These are phyloP conservation scores for Rotaria magnacalcarata DNA, from an alignment of 2,888 invertebrate genomes.

Conservation along the genomic window DNA sequence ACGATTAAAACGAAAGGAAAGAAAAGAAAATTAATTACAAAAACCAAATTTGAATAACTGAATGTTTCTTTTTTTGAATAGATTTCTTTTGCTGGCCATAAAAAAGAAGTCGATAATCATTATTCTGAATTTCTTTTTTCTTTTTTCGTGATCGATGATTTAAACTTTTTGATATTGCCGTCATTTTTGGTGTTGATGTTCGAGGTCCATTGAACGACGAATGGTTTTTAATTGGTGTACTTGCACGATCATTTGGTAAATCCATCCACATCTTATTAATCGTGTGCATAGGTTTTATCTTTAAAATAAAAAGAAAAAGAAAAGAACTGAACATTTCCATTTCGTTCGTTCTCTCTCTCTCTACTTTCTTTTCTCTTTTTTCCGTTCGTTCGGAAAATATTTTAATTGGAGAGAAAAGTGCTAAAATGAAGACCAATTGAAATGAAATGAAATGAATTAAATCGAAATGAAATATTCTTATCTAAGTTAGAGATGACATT, in stretches of 20 bases:
- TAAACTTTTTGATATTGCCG: background rate
- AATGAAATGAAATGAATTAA: background rate
- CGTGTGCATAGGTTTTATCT: too few species aligned
- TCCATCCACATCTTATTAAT: background rate
- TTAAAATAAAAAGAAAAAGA: too few species aligned
- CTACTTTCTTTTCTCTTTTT: background rate
- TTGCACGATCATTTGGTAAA: background rate
- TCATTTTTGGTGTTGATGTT: too few species aligned
- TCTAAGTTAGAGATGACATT: conserved; percentile 20
- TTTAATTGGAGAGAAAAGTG: background rate
- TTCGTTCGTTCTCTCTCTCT: background rate
- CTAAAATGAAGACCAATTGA: too few species aligned
- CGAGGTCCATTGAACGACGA: too few species aligned
- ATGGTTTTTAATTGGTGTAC: too few species aligned
- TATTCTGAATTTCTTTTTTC: background rate
- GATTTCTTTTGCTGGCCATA: background rate
- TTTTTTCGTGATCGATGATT: background rate
- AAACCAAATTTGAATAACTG: background rate
- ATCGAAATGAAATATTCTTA: background rate
- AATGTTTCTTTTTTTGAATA: background rate
- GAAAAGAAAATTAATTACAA: background rate
- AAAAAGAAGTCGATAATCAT: background rate
- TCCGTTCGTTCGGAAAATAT: background rate
- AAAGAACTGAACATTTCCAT: too few species aligned
- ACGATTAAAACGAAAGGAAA: background rate